Conservation (phyloP, 2,797 vertebrate genomes). For the Trachops cirrhosus region DNA sequence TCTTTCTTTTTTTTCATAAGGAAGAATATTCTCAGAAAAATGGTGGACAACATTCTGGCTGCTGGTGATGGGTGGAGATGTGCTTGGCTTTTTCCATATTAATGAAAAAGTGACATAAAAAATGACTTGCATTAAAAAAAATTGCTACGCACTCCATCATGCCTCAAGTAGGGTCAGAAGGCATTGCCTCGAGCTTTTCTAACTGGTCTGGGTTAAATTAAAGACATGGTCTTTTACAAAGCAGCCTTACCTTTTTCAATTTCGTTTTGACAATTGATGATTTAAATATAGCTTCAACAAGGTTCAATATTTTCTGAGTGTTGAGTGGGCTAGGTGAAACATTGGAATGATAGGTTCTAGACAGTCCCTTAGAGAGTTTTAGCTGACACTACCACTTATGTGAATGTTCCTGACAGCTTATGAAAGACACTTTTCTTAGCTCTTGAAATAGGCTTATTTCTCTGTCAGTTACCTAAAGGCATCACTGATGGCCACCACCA, state of each 20-base stretch:
- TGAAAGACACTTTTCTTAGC: not conserved
- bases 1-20: not conserved
- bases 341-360: constrained; percentile 8
- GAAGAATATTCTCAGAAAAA: not conserved
- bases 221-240: constrained; percentile 37
- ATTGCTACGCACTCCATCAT: not conserved
- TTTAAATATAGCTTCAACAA: constrained; percentile 55
- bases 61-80: not conserved
- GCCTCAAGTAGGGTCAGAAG: not conserved
- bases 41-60: not conserved
- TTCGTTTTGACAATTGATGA: constrained; percentile 57
- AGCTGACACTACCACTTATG: not conserved
- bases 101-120: constrained; percentile 52
- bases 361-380: constrained; percentile 39
- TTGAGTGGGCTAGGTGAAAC: constrained; percentile 26
- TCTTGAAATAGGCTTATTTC: constrained; percentile 56
- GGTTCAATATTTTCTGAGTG: constrained; percentile 40
- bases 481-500: not conserved
- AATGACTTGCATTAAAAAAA: constrained; percentile 5
- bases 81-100: not conserved
- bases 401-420: not conserved
- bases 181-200: not conserved
- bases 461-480: not conserved
- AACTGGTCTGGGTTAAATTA: not conserved
- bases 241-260: constrained; percentile 43